These are phyloP conservation scores for Teleopsis dalmanni DNA, from an alignment of 1,140 invertebrate genomes.

Conservation along the genomic window DNA sequence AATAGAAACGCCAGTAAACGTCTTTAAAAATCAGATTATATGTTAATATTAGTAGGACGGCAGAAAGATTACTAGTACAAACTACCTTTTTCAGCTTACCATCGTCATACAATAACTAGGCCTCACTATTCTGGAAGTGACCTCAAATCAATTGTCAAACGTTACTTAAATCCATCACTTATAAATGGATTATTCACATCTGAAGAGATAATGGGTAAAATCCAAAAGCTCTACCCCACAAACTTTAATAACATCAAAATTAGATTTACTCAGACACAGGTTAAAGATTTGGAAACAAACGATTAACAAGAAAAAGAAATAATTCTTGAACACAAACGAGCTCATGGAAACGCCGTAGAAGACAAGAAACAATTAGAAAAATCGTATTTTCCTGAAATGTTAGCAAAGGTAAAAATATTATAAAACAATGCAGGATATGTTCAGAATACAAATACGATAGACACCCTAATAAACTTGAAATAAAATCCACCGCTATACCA, in stretches of 20 bases:
- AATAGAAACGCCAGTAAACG: background rate
- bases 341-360: slow-evolving; percentile 9
- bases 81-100: background rate
- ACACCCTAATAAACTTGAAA: slow-evolving; percentile 1
- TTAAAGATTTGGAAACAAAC: slow-evolving; percentile 4
- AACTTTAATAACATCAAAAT: slow-evolving; percentile 5
- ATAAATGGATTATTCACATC: background rate
- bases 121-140: background rate
- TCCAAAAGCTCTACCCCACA: slow-evolving; percentile 5
- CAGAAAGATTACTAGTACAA: background rate
- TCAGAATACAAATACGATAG: slow-evolving; percentile 10
- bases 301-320: slow-evolving; percentile 8
- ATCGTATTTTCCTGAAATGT: slow-evolving; percentile 12
- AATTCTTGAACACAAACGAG: slow-evolving; percentile 9
- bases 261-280: slow-evolving; percentile 5
- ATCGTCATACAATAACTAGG: background rate
- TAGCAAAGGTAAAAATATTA: slow-evolving; percentile 6
- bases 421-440: slow-evolving; percentile 10
- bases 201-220: background rate
- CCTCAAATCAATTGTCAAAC: background rate
- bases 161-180: background rate
- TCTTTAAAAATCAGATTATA: background rate
- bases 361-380: slow-evolving; percentile 10
- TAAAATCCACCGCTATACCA: slow-evolving; percentile 8
- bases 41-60: background rate